A percentile compares a stretch with the other conserved stretches of the same genome.
Evolutionary conservation across 2,888 invertebrate species (phyloP).

Genomic region (Leistus spinibarbis): DNA sequence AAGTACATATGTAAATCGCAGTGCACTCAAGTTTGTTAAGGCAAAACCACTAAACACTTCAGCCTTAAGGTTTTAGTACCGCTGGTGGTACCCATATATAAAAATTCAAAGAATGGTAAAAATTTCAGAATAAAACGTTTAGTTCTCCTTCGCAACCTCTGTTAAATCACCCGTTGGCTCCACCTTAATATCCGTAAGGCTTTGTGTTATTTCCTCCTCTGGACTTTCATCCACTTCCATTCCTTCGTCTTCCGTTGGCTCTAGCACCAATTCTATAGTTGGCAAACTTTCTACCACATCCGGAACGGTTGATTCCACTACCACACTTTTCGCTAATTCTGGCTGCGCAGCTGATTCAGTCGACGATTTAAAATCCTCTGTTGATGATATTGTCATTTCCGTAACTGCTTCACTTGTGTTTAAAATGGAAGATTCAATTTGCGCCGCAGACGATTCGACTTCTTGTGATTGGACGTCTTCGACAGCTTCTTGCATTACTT

Average conservation of each 20-base stretch:
- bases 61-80: neutral
- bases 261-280: constrained; percentile 4
- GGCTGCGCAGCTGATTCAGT: neutral
- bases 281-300: neutral
- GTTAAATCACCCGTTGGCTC: constrained; percentile 16
- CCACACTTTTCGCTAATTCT: neutral
- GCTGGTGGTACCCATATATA: neutral
- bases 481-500: neutral
- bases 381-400: constrained; percentile 22
- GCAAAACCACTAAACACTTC: neutral
- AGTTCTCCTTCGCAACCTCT: neutral
- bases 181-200: too few relatives aligned
- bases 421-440: neutral
- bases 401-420: neutral
- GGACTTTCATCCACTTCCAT: constrained; percentile 39
- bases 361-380: neutral
- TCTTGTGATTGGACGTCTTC: neutral
- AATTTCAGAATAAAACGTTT: neutral
- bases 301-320: neutral
- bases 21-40: neutral
- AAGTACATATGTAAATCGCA: neutral
- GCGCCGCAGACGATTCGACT: neutral
- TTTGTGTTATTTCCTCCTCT: neutral
- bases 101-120: neutral
- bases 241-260: constrained; percentile 26